These are phyloP conservation scores for Zaprionus ghesquierei DNA, from an alignment of 1,140 invertebrate genomes.

Conservation along the genomic window DNA sequence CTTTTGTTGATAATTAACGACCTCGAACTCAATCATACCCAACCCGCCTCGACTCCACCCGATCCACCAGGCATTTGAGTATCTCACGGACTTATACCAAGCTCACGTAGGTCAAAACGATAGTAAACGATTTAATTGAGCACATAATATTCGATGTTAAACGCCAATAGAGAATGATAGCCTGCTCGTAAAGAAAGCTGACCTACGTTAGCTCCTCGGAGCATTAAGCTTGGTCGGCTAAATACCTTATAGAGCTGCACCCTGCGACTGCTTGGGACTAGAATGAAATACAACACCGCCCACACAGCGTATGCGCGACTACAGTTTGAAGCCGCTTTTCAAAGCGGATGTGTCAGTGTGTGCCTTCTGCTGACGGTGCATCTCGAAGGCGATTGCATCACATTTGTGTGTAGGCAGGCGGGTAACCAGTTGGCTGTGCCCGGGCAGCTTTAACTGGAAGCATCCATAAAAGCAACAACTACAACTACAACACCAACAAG, in stretches of 20 bases:
- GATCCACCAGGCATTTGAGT: too few species aligned
- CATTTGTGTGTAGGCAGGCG: background rate
- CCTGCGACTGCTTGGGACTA: background rate
- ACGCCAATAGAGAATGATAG: background rate
- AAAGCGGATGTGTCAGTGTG: background rate
- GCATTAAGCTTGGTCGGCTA: background rate
- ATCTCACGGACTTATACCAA: background rate
- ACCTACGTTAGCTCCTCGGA: background rate
- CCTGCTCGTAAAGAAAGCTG: background rate
- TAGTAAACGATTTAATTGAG: background rate
- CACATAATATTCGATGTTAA: background rate
- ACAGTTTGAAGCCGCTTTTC: background rate
- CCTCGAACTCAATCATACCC: background rate
- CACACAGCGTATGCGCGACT: background rate
- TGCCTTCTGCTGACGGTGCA: background rate
- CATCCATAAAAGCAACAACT: constrained; percentile 34
- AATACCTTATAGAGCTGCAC: background rate
- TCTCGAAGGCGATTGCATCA: background rate
- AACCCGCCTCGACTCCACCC: too few species aligned
- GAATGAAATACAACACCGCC: background rate
- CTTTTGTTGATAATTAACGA: background rate
- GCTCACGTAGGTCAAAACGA: background rate
- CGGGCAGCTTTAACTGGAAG: constrained; percentile 26
- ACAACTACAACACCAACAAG: constrained; percentile 38
- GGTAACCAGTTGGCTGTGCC: constrained; percentile 4